Percentiles rank a stretch among this genome's conserved stretches.
Conservation (phyloP, 2,797 vertebrate species). For the Acridotheres tristis region DNA sequence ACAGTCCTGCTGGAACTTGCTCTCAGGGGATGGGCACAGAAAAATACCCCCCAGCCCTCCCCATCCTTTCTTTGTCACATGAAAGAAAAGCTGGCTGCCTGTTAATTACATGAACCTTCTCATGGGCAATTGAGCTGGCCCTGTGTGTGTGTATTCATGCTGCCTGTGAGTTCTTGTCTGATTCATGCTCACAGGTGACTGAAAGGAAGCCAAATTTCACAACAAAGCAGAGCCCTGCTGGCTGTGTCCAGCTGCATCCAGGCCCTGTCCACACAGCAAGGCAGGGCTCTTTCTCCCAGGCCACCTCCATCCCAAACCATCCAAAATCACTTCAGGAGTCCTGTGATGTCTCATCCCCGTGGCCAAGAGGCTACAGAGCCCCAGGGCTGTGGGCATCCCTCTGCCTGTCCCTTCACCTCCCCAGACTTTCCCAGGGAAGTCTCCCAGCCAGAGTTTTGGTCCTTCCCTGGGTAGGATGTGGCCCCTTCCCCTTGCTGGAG, state of each 20-base stretch:
- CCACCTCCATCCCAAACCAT: background rate
- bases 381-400: background rate
- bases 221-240: background rate
- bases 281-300: background rate
- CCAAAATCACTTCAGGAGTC: background rate
- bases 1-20: background rate
- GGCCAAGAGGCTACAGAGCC: background rate
- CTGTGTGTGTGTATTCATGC: background rate
- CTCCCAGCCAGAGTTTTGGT: background rate
- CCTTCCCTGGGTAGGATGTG: background rate
- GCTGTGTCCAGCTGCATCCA: background rate
- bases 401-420: background rate
- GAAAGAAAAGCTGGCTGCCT: conserved; percentile 31
- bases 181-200: conserved; percentile 24
- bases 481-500: background rate
- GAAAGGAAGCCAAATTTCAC: conserved; percentile 33
- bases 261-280: background rate
- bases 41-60: background rate
- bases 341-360: background rate
- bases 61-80: background rate
- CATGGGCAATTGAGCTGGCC: conserved; percentile 43
- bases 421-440: background rate
- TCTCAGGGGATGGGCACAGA: background rate
- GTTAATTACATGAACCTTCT: conserved; percentile 54
- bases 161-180: background rate